phyloP scores from a whole-genome alignment of 2,797 vertebrate species.

The Echeneis naucrates region DNA sequence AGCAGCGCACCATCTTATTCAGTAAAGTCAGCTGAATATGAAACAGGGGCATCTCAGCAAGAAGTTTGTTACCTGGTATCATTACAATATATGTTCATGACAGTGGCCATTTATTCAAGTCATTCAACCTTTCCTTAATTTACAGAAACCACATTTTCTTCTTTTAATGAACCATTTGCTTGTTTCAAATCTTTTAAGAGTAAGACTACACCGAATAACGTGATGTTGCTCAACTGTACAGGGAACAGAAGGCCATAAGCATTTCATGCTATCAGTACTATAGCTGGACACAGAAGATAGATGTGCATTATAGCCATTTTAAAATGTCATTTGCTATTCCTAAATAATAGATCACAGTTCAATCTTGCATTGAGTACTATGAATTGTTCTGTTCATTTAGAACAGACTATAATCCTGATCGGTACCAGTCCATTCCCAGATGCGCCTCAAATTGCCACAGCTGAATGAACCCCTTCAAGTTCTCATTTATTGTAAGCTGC shows the following conservation, averaged over 20 bases:
- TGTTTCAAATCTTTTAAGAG: not conserved
- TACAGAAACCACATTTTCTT: not conserved
- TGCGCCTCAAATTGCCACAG: conserved; percentile 8
- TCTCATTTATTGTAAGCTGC: conserved; percentile 15
- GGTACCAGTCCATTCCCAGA: conserved; percentile 16
- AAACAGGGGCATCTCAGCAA: conserved; percentile 1
- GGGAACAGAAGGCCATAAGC: not conserved
- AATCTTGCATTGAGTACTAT: conserved; percentile 4
- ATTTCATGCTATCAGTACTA: not conserved
- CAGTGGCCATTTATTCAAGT: not conserved
- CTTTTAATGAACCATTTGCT: not conserved
- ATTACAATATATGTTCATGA: not conserved
- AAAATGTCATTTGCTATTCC: not conserved
- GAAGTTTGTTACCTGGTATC: not conserved
- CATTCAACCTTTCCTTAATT: not conserved
- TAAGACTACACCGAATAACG: not conserved
- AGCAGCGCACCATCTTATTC: not conserved
- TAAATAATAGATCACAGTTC: not conserved
- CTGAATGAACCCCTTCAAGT: conserved; percentile 18
- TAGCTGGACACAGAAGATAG: not conserved
- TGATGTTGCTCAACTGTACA: not conserved
- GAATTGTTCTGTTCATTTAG: not conserved
- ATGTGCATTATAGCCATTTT: not conserved
- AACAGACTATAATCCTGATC: not conserved
- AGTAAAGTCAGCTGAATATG: conserved; percentile 1